These are phyloP conservation scores for Petaurus breviceps DNA, from an alignment of 2,113 vertebrate genomes.

Conservation along the genomic window DNA sequence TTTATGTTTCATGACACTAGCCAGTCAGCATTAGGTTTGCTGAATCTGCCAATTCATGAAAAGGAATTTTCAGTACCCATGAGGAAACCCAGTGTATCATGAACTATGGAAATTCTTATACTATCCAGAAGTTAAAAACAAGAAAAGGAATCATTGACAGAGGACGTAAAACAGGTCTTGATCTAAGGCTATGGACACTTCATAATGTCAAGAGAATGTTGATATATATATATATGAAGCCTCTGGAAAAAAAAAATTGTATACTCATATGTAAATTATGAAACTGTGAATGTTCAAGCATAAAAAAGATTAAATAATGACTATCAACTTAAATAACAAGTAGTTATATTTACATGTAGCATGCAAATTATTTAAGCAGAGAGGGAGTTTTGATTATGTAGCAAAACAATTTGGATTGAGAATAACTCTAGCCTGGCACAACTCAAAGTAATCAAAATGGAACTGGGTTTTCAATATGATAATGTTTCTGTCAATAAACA, in stretches of 20 bases:
- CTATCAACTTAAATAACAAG: not conserved
- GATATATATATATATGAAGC: not conserved
- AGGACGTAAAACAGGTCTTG: not conserved
- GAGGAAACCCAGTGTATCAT: not conserved
- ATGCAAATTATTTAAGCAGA: not conserved
- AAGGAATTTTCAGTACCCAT: not conserved
- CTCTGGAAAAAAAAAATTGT: not conserved
- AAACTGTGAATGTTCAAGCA: constrained; percentile 52
- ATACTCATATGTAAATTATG: not conserved
- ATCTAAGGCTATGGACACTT: not conserved
- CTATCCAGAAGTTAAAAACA: not conserved
- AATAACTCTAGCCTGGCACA: not conserved
- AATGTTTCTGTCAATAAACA: not conserved
- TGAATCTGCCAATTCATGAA: not conserved
- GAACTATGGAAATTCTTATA: not conserved
- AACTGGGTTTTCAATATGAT: not conserved
- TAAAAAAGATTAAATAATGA: constrained; percentile 44
- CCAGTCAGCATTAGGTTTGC: not conserved
- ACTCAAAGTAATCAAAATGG: not conserved
- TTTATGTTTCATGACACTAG: not conserved
- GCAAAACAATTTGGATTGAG: not conserved
- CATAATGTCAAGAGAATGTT: not conserved
- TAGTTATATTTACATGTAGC: constrained; percentile 22
- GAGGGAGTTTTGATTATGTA: constrained; percentile 13
- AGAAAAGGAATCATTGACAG: not conserved